Evolutionary conservation across 1,140 invertebrate species (phyloP).

Genomic region (Drosophila pallidifrons): DNA sequence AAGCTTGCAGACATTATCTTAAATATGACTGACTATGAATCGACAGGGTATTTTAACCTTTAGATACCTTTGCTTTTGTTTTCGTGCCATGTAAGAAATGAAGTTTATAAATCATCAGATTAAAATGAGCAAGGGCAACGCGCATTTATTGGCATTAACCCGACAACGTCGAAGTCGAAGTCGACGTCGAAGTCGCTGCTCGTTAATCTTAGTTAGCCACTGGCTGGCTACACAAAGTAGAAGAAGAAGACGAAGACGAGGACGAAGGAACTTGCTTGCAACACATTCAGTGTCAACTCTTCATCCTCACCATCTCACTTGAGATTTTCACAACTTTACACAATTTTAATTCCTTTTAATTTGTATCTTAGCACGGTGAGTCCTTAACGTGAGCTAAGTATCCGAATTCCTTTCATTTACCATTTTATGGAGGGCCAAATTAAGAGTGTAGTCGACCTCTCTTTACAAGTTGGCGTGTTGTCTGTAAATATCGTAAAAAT

Average conservation of each 20-base stretch:
- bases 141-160: conserved; percentile 73
- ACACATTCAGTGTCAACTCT: not conserved
- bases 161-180: conserved; percentile 40
- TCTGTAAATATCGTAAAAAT: not conserved
- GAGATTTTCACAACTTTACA: conserved; percentile 32
- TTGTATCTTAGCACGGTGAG: conserved; percentile 10
- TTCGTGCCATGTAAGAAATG: conserved; percentile 7
- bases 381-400: conserved; percentile 30
- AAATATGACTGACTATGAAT: no score
- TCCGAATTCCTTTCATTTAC: conserved; percentile 38
- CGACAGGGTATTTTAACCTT: conserved; percentile 3
- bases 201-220: conserved; percentile 77
- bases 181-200: conserved; percentile 32
- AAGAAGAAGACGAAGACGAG: conserved; percentile 12
- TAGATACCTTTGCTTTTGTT: conserved; percentile 9
- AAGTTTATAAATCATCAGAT: conserved; percentile 73
- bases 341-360: conserved; percentile 48
- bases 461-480: not conserved
- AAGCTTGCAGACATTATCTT: no score
- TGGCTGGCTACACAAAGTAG: conserved; percentile 25
- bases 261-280: not conserved
- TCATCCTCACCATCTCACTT: conserved; percentile 2
- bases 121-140: conserved; percentile 46
- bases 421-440: not conserved
- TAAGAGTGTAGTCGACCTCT: not conserved